Conservation (phyloP, 2,888 invertebrate genomes). For the Acheta domesticus region DNA sequence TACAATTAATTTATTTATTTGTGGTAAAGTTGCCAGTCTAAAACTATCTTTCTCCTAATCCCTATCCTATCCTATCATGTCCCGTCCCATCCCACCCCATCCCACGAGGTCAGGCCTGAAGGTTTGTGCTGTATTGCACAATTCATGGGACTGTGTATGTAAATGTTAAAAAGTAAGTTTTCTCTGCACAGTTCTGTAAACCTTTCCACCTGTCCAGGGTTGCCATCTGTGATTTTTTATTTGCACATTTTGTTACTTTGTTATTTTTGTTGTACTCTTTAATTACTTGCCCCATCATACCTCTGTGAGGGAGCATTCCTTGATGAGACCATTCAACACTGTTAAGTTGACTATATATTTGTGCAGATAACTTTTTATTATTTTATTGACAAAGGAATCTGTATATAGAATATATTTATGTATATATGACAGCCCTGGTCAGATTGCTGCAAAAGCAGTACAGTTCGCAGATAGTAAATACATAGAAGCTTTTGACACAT, state of each 20-base stretch:
- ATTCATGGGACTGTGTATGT: not conserved
- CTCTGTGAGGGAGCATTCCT: slow-evolving; percentile 2
- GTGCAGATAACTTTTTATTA: too few relatives aligned
- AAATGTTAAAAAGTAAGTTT: not conserved
- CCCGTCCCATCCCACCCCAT: not conserved
- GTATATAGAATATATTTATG: not conserved
- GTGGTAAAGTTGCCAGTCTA: not conserved
- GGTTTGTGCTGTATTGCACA: not conserved
- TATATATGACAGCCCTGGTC: slow-evolving; percentile 10
- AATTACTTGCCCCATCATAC: slow-evolving; percentile 5
- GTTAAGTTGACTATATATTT: too few relatives aligned
- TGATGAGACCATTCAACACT: not conserved
- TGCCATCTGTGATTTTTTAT: slow-evolving; percentile 11
- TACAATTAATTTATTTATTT: slow-evolving; percentile 6
- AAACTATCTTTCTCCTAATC: not conserved
- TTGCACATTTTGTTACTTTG: not conserved
- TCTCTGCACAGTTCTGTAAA: not conserved
- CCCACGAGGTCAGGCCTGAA: not conserved
- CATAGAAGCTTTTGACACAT: not conserved
- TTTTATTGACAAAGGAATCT: not conserved
- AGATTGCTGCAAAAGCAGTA: slow-evolving; percentile 4
- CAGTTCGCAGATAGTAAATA: not conserved
- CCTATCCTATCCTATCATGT: too few relatives aligned
- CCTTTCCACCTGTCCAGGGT: not conserved
- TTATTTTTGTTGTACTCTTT: not conserved